Evolutionary conservation across 2,797 vertebrate species (phyloP), one percentile per base, ranked within the genome.

Genomic region (Astyanax mexicanus): DNA sequence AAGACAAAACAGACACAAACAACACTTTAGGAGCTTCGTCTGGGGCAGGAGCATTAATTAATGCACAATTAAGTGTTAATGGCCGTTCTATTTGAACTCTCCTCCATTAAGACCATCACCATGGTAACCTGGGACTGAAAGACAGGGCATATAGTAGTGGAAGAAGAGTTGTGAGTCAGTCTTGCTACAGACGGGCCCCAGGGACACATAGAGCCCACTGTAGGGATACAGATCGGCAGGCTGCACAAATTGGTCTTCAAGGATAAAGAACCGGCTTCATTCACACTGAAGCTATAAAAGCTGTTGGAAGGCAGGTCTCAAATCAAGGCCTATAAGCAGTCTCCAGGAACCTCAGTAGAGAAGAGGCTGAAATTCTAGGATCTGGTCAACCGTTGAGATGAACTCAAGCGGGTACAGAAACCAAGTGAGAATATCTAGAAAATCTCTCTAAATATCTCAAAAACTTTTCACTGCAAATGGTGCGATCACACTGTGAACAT

Each of bases 51-150:
- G 70, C 69, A 81, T 83, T 72, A 83, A 84, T 83, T 77, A 77
- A 62, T 58, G 29, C 32, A 75, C 64, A 84, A 84, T 77, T 52
- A 65, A 54, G 57, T 75, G 57, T 81, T 84, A 79, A 81, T 77
- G 74, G 70, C 23, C 12, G 13, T 52, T 69, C 35, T 1, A 60
- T 49, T 40, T 40, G 25, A 78, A 78, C 74, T 58, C 60, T 23
- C 65, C 44, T 61, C 68, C 80, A 58, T 75, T 67, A 58, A 60
- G 40, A 55, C 66, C 44, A 32, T 83, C 52, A 47, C 79, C 77
- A 83, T 85, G 69, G 75, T 5, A 73, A 85, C 75, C 19, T 6
- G 7, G 13, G 64, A 69, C 61, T 69, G 29, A 58, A 68, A 68
- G 70, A 72, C 38, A 27, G 42, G 49, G 15, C 10, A 15, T 47